A percentile compares a stretch with the other conserved stretches of the same genome.
phyloP scores from a whole-genome alignment of 2,888 invertebrate species.

The Mesodorylaimus sp. region DNA sequence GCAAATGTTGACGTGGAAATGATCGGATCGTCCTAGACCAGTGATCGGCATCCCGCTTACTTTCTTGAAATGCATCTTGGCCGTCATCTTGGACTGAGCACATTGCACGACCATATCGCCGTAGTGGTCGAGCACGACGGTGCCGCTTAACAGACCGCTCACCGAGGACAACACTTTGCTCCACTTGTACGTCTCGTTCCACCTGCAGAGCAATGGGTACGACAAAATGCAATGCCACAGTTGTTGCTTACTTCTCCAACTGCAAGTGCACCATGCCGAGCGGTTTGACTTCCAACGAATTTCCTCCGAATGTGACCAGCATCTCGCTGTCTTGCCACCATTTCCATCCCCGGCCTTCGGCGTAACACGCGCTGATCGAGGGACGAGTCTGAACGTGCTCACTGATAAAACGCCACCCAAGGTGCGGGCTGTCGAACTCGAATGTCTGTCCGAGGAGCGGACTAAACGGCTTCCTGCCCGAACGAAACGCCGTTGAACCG shows the following conservation, averaged over 20 bases:
- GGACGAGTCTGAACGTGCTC: constrained; percentile 59
- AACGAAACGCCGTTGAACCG: constrained; percentile 39
- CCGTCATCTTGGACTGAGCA: constrained; percentile 42
- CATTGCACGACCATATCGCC: constrained; percentile 52
- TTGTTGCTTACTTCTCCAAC: not conserved
- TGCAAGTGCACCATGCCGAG: not conserved
- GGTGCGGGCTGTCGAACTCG: constrained; percentile 74
- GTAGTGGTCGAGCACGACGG: constrained; percentile 68
- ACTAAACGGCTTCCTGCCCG: constrained; percentile 88
- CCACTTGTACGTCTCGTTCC: constrained; percentile 53
- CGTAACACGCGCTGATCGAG: constrained; percentile 5
- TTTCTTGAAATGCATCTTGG: constrained; percentile 61
- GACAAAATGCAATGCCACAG: too few relatives aligned
- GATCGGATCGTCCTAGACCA: too few relatives aligned
- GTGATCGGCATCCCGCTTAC: constrained; percentile 35
- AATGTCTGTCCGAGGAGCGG: constrained; percentile 86
- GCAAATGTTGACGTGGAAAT: too few relatives aligned
- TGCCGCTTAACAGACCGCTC: constrained; percentile 61
- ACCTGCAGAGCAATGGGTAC: constrained; percentile 43
- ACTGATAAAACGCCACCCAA: constrained; percentile 73
- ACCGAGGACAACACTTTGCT: constrained; percentile 69
- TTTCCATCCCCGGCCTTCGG: constrained; percentile 2
- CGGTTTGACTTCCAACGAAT: constrained; percentile 4
- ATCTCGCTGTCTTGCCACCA: constrained; percentile 7
- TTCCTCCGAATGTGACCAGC: constrained; percentile 2